Conservation (phyloP, 2,113 vertebrate genomes). For the Catharus fuscescens region DNA sequence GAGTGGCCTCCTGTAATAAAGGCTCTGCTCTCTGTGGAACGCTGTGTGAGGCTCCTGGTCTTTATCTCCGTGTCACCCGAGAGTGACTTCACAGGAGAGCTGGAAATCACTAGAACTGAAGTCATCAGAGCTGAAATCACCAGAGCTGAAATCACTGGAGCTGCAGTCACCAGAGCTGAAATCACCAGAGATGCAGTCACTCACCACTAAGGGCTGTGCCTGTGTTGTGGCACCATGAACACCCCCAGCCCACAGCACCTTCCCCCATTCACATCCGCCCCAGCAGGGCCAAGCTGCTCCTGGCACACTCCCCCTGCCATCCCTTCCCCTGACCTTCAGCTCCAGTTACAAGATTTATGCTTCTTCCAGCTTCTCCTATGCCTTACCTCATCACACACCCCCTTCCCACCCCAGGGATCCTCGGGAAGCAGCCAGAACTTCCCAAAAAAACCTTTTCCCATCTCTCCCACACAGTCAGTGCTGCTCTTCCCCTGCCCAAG, state of each 20-base stretch:
- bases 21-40: no score
- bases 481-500: neutral
- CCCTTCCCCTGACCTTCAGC: neutral
- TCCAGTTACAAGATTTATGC: conserved; percentile 1
- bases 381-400: neutral
- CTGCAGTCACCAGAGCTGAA: no score
- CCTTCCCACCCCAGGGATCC: neutral
- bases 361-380: neutral
- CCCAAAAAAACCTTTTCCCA: neutral
- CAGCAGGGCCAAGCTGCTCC: neutral
- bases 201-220: no score
- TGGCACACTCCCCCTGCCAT: neutral
- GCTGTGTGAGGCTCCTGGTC: no score
- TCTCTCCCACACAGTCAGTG: rapidly evolving
- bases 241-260: neutral
- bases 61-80: no score
- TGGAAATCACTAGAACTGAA: no score
- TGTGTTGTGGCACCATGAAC: no score
- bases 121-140: no score
- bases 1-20: no score
- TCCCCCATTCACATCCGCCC: neutral
- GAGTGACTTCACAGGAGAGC: no score
- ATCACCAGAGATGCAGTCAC: no score
- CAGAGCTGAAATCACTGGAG: no score
- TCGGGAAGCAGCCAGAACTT: neutral